Conservation (phyloP, 2,888 invertebrate species). For the Aporophyla nigra region DNA sequence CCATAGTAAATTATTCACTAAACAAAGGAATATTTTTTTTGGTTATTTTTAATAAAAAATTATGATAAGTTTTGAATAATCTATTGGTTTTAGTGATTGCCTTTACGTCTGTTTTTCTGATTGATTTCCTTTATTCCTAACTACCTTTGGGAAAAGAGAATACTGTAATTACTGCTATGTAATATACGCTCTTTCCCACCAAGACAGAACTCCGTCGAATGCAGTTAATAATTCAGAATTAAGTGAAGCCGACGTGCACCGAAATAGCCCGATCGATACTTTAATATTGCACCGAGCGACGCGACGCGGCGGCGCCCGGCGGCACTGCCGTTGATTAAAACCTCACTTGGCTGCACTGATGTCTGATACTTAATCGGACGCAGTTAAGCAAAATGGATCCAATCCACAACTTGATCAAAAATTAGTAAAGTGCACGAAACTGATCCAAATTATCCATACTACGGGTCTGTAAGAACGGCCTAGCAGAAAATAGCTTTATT, state of each 20-base stretch:
- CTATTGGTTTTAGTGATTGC: not conserved
- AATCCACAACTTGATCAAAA: no score
- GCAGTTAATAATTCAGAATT: conserved; percentile 5
- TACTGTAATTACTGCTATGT: not conserved
- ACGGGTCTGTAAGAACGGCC: no score
- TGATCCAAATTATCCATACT: no score
- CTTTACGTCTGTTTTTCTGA: not conserved
- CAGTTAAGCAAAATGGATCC: no score
- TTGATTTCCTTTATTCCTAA: not conserved
- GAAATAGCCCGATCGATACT: conserved; percentile 43
- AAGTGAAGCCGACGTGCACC: not conserved
- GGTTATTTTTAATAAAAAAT: not conserved
- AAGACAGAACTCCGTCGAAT: not conserved
- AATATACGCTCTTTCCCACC: no score
- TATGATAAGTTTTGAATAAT: conserved; percentile 25
- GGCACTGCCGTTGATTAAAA: not conserved
- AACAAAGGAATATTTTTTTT: not conserved
- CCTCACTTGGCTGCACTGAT: conserved; percentile 1
- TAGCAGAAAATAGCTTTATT: no score
- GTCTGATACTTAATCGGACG: no score
- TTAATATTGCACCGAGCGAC: conserved; percentile 9
- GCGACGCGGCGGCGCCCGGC: not conserved
- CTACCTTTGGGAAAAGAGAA: not conserved
- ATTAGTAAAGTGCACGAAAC: no score
- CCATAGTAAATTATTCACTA: not conserved